A percentile compares a stretch with the other conserved stretches of the same genome.
These are phyloP conservation scores for Notothenia coriiceps DNA, from an alignment of 2,113 vertebrate species.

Conservation along the genomic window DNA sequence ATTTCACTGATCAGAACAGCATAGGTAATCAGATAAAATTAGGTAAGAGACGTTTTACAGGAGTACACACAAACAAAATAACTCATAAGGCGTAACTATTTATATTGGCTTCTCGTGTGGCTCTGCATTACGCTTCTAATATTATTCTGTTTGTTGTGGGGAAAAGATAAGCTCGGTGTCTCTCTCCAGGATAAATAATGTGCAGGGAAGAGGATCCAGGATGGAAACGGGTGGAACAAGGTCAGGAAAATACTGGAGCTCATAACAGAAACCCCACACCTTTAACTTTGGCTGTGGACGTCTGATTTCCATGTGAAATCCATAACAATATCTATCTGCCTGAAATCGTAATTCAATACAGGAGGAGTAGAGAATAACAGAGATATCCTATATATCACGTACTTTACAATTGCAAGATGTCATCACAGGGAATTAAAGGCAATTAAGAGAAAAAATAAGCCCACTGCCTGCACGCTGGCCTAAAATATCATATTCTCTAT, in stretches of 20 bases:
- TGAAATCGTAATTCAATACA: background rate
- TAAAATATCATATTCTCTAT: too few relatives aligned
- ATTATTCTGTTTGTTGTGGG: conserved; percentile 12
- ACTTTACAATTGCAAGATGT: conserved; percentile 26
- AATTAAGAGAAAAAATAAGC: background rate
- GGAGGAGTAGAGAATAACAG: background rate
- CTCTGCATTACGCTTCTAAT: background rate
- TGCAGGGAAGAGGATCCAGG: background rate
- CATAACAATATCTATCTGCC: background rate
- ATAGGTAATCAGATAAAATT: background rate
- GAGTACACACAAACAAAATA: background rate
- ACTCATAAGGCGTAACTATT: background rate
- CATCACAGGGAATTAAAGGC: conserved; percentile 4
- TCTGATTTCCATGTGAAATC: background rate
- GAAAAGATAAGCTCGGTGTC: conserved; percentile 11
- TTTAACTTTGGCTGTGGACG: background rate
- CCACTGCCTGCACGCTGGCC: background rate
- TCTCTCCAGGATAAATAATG: conserved; percentile 26
- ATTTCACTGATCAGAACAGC: background rate
- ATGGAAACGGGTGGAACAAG: conserved; percentile 11
- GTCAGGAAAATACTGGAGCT: conserved; percentile 33
- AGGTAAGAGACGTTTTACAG: background rate
- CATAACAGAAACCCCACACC: conserved; percentile 1
- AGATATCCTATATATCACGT: too few relatives aligned
- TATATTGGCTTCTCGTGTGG: background rate